Evolutionary conservation across 30 jellyfish, hydroid and myxozoan species (phyloP), one percentile per base, ranked within the genome.

Genomic region (Mastigias papua): DNA sequence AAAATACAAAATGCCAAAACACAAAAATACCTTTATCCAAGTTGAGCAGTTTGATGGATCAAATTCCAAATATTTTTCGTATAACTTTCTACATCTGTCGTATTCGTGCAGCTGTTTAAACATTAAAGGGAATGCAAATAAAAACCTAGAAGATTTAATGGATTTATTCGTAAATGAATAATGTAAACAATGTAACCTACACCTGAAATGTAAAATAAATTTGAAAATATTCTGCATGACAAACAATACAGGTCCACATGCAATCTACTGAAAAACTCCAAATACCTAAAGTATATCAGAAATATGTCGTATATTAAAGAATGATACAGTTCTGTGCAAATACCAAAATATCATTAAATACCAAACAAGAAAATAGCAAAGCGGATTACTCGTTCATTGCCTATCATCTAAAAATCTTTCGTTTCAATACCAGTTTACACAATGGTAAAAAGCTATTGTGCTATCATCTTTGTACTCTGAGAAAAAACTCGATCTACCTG

Each of bases 21-120:
- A 17, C 5, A 10, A 26, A 17, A 13, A 2, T 71, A 94, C 98
- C 96, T 94, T 90, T 21, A 96, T 91, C 99, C 99, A 96, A 16
- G 98, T 89, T 29, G 98, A 88, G 73, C 99, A 90, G 54, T 91
- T 90, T 27, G 98, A 80, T n/a, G 99, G 98, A 68, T 96, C 96
- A 49, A 96, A 96, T 79, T 96, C 99, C 65, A 96, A 78, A 80
- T 79, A 91, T 80, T 96, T 96, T 60, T 96, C 98, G 37, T 91
- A 96, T 84, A 96, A 87, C 75, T 73, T 88, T 72, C 99, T 91
- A 57, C 98, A 91, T 7, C 99, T 88, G 82, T 96, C 97, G 69
- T 93, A 96, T 71, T 96, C 98, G n/a, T 97, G 97, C 83, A 95
- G 84, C 99, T 95, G 69, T 34, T 4, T 30, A 20, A 67, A 28